A percentile compares a stretch with the other conserved stretches of the same genome.
These are phyloP conservation scores for Prorops nasuta DNA, from an alignment of 1,140 invertebrate genomes.

Conservation along the genomic window DNA sequence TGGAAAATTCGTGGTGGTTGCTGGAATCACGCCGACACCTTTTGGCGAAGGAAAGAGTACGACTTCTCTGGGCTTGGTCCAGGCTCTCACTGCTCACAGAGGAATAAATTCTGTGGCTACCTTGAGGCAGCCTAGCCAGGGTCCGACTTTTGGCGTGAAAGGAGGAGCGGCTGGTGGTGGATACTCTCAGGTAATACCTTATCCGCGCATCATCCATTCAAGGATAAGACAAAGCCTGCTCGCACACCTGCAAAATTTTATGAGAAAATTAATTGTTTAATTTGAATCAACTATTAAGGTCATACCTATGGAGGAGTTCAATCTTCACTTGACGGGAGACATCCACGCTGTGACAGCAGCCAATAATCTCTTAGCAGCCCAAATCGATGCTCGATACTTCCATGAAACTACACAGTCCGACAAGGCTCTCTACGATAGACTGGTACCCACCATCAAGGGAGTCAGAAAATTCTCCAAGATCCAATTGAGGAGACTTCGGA, in stretches of 20 bases:
- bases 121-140: conserved; percentile 97
- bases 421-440: conserved; percentile 79
- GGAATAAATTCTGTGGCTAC: conserved; percentile 90
- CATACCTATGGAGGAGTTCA: conserved; percentile 99
- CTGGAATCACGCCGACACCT: conserved; percentile 95
- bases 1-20: conserved; percentile 95
- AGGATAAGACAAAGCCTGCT: too few relatives aligned
- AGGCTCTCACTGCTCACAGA: conserved; percentile 85
- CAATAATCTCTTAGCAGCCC: conserved; percentile 95
- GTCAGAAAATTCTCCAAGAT: conserved; percentile 78
- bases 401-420: conserved; percentile 92
- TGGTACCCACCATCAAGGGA: conserved; percentile 81
- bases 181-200: conserved; percentile 68
- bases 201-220: too few relatives aligned
- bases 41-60: conserved; percentile 98
- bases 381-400: conserved; percentile 92
- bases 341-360: conserved; percentile 98
- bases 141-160: conserved; percentile 98
- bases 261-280: too few relatives aligned
- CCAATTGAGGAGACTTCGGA: conserved; percentile 76
- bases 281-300: too few relatives aligned
- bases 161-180: conserved; percentile 95
- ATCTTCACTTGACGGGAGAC: conserved; percentile 97
- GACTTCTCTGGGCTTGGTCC: conserved; percentile 89
- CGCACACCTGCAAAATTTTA: too few relatives aligned